Percentiles rank a stretch among this genome's conserved stretches.
Evolutionary conservation across 2,888 invertebrate genomes (phyloP).

Genomic region (Prosapia bicincta): DNA sequence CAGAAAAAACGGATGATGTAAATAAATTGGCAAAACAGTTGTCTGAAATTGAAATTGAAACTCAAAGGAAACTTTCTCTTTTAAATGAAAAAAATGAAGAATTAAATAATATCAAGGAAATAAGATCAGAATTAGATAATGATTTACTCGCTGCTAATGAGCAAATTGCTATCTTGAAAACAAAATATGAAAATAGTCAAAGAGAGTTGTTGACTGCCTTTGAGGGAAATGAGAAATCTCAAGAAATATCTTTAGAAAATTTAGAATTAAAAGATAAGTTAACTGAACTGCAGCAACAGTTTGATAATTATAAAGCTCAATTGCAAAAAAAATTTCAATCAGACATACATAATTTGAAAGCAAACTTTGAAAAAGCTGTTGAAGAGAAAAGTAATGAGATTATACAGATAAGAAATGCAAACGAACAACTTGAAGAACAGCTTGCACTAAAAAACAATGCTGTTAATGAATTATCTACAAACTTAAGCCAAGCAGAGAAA

Average conservation of each 20-base stretch:
- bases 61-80: not conserved
- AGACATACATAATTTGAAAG: not conserved
- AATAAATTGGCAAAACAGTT: not conserved
- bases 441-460: not conserved
- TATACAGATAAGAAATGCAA: not conserved
- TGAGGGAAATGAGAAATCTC: conserved; percentile 20
- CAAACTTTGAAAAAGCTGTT: not conserved
- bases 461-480: not conserved
- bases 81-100: not conserved
- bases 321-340: not conserved
- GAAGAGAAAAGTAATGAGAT: conserved; percentile 1
- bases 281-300: not conserved
- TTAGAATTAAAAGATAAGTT: conserved; percentile 4
- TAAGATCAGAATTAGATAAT: conserved; percentile 2
- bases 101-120: not conserved
- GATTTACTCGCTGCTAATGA: conserved; percentile 3
- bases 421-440: not conserved
- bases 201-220: not conserved
- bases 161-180: conserved; percentile 25
- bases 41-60: conserved; percentile 27
- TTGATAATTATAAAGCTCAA: not conserved
- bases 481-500: not conserved
- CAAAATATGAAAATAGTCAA: conserved; percentile 32
- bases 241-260: conserved; percentile 7
- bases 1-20: not conserved